Evolutionary conservation across 2,797 vertebrate species (phyloP), one percentile per base, ranked within the genome.

Genomic region (Chelon auratus): DNA sequence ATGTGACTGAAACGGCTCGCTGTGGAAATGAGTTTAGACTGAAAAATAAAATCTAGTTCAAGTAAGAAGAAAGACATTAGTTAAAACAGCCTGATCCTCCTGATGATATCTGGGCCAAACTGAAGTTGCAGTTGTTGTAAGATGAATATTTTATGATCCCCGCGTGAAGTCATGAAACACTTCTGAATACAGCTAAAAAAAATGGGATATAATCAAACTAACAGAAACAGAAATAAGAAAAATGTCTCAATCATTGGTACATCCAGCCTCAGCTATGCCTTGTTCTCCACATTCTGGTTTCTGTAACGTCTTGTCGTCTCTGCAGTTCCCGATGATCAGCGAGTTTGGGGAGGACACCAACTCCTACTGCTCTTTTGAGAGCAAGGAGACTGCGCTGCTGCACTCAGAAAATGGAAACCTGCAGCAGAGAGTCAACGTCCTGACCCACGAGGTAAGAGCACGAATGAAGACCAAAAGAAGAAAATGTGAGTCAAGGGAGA

Each of bases 361-460:
- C 90, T 99, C 97, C 70, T 97, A 97, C 80, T 94, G 97, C 81
- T 94, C 96, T 71, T 99, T 98, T 10, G 97, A 97, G 91, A 94
- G 95, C 91, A 97, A 97, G 81, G 97, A 98, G 85, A 95, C 95
- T 9, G 96, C 95, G 33, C 91, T 98, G 91, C 94, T 99, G 87
- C 96, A 97, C 87, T 97, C 96, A 0, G 97, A 99, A 89, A 97
- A 97, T n/a, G 95, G 94, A 24, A 96, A 93, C 82, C 94, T 99
- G 86, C 96, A 98, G 92, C 96, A 97, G 84, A 95, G 93, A 87
- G 93, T 99, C 92, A 97, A 96, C 87, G 95, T 96, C 79, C 96
- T 98, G 86, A 96, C 96, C 84, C 97, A 96, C 2, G 97, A 99
- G 96, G 97, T 99, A 82, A 95, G 95, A 9, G 40, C 15, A 54